These are phyloP conservation scores for Cryptoleucopteryx plumbea DNA, from an alignment of 2,113 vertebrate species.

Conservation along the genomic window DNA sequence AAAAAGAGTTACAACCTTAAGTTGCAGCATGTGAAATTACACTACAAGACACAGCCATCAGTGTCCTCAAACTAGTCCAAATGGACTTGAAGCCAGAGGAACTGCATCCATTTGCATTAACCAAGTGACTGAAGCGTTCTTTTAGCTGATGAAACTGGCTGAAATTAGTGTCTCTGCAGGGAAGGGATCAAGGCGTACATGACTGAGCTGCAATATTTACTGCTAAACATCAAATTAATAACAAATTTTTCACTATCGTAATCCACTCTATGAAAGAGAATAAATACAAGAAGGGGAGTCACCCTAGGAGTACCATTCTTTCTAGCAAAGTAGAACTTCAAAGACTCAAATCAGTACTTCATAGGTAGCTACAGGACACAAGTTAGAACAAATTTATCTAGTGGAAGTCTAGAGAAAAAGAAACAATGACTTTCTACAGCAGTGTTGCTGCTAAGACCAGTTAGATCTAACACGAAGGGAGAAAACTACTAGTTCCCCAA, in stretches of 20 bases:
- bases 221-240: not conserved
- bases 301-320: not conserved
- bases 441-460: conserved; percentile 13
- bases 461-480: conserved; percentile 53
- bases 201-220: not conserved
- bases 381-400: conserved; percentile 41
- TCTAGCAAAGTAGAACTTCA: conserved; percentile 6
- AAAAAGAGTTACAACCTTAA: not conserved
- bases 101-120: not conserved
- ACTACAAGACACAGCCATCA: not conserved
- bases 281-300: not conserved
- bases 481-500: conserved; percentile 64
- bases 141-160: not conserved
- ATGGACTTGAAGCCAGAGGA: not conserved
- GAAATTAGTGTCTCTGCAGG: not conserved
- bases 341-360: conserved; percentile 23
- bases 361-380: conserved; percentile 27
- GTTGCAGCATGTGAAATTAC: not conserved
- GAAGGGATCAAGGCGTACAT: not conserved
- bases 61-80: not conserved
- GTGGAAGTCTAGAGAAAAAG: conserved; percentile 31
- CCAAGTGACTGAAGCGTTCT: not conserved
- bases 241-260: not conserved
- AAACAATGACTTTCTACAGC: not conserved
- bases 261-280: not conserved